Evolutionary conservation across 2,113 vertebrate species (phyloP).

Genomic region (Etia nguti): DNA sequence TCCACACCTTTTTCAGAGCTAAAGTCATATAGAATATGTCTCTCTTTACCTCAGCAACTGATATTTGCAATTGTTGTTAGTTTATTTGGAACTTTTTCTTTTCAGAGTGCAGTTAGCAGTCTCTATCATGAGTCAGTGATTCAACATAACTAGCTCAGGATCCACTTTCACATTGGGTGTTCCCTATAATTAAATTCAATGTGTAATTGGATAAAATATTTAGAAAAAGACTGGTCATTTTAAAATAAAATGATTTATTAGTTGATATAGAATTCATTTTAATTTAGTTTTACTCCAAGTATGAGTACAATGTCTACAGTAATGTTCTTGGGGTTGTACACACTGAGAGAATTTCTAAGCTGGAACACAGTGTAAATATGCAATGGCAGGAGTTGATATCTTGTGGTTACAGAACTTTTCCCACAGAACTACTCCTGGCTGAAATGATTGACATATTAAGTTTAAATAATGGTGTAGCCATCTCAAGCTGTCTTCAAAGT

Average conservation of each 20-base stretch:
- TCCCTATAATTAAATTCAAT: background rate
- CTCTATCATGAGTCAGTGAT: background rate
- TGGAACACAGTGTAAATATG: conserved; percentile 58
- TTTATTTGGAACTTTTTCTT: background rate
- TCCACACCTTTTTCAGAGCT: conserved; percentile 75
- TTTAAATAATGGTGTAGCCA: conserved; percentile 65
- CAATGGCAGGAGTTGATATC: conserved; percentile 63
- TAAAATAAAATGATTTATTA: background rate
- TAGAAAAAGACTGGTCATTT: rapidly evolving
- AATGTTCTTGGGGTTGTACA: background rate
- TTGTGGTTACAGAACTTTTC: conserved; percentile 51
- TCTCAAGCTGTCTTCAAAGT: conserved; percentile 54
- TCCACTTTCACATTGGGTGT: rapidly evolving
- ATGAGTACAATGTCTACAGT: background rate
- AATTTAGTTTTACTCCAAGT: background rate
- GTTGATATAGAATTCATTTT: background rate
- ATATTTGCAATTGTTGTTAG: conserved; percentile 43
- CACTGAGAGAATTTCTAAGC: conserved; percentile 29
- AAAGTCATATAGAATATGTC: conserved; percentile 70
- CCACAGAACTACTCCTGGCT: conserved; percentile 55
- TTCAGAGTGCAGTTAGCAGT: background rate
- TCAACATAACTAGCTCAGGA: background rate
- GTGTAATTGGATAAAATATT: background rate
- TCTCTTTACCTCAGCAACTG: conserved; percentile 58
- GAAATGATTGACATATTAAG: conserved; percentile 70